Conservation (phyloP, 2,888 invertebrate species). For the Gisinianus flammeolus region DNA sequence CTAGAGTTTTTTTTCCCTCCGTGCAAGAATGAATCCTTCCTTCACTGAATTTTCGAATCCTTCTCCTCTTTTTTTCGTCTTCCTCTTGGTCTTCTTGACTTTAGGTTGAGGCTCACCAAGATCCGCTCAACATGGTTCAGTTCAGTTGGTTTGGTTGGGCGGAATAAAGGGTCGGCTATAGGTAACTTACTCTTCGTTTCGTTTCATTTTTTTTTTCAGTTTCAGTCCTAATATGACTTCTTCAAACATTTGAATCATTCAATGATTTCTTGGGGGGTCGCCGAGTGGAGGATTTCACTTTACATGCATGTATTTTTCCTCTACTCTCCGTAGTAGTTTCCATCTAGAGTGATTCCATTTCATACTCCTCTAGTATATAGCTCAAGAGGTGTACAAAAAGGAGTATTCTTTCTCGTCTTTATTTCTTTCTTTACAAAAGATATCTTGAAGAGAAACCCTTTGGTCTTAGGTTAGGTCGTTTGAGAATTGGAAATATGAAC, state of each 20-base stretch:
- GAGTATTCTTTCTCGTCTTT: neutral
- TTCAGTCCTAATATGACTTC: neutral
- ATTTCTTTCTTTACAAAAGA: neutral
- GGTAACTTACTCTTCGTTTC: conserved; percentile 25
- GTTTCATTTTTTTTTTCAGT: conserved; percentile 25
- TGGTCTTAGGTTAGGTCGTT: neutral
- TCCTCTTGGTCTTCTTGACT: neutral
- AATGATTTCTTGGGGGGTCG: conserved; percentile 1
- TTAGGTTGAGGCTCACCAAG: conserved; percentile 27
- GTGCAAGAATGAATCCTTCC: conserved; percentile 21
- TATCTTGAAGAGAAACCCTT: neutral
- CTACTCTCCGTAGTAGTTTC: neutral
- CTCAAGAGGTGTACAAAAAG: neutral
- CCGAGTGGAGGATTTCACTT: neutral
- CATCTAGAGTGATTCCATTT: neutral
- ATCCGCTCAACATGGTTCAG: conserved; percentile 27
- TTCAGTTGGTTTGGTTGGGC: conserved; percentile 21
- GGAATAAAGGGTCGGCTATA: conserved; percentile 34
- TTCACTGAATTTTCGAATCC: conserved; percentile 27
- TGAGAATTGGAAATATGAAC: conserved; percentile 6
- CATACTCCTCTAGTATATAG: neutral
- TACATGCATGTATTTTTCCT: neutral
- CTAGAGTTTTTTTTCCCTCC: conserved; percentile 16
- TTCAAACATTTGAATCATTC: conserved; percentile 9
- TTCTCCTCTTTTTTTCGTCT: neutral